Conservation (phyloP, 2,888 invertebrate species). For the Morpho achilles region DNA sequence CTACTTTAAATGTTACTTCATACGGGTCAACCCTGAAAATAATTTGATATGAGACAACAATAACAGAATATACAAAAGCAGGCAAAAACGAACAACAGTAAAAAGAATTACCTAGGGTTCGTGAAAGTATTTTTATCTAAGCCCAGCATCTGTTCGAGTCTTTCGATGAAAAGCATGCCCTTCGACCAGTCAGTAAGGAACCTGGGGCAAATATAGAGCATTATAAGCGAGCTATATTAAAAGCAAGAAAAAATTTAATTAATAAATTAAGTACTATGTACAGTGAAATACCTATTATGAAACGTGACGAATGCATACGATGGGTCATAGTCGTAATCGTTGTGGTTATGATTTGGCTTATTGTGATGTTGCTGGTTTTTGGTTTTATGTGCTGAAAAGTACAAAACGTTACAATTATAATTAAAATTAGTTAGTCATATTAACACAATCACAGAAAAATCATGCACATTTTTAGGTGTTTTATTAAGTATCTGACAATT, state of each 20-base stretch:
- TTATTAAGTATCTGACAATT: not conserved
- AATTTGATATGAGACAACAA: slow-evolving; percentile 17
- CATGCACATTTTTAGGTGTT: slow-evolving; percentile 14
- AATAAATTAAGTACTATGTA: not conserved
- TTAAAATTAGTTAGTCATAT: slow-evolving; percentile 9
- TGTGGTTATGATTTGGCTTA: slow-evolving; percentile 64
- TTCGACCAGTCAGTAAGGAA: slow-evolving; percentile 82
- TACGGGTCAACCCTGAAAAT: slow-evolving; percentile 84
- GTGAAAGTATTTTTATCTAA: slow-evolving; percentile 81
- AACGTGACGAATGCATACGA: slow-evolving; percentile 89
- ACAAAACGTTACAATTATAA: slow-evolving; percentile 10
- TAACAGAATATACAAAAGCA: not conserved
- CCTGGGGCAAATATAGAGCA: slow-evolving; percentile 38
- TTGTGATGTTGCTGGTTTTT: slow-evolving; percentile 40
- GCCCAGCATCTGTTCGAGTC: slow-evolving; percentile 84
- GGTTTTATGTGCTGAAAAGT: slow-evolving; percentile 50
- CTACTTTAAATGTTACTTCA: slow-evolving; percentile 88
- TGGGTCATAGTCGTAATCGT: slow-evolving; percentile 83
- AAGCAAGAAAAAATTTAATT: not conserved
- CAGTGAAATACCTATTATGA: slow-evolving; percentile 79
- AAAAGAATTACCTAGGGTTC: slow-evolving; percentile 78
- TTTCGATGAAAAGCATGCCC: slow-evolving; percentile 85
- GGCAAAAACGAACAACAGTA: slow-evolving; percentile 13
- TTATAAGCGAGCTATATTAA: slow-evolving; percentile 7
- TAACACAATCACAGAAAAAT: slow-evolving; percentile 5